These are phyloP conservation scores for Agriopis leucophaearia DNA, from an alignment of 2,888 invertebrate genomes.

Conservation along the genomic window DNA sequence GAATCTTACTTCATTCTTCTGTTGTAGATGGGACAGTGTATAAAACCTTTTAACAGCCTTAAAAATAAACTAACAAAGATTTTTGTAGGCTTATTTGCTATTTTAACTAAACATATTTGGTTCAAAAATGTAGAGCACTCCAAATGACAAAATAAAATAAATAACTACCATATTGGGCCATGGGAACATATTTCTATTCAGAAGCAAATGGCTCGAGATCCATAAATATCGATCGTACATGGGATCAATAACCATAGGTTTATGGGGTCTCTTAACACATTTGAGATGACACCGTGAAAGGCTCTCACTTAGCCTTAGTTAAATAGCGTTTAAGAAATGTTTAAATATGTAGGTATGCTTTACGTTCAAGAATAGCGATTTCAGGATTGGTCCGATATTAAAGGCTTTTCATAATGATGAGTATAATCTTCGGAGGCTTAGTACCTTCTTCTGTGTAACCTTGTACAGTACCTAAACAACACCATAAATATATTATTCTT, in stretches of 20 bases:
- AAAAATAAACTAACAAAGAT: not conserved
- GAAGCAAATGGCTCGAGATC: constrained; percentile 20
- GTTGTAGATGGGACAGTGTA: not conserved
- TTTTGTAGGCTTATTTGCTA: not conserved
- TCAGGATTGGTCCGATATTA: too few relatives aligned
- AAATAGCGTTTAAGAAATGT: not conserved
- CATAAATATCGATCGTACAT: constrained; percentile 28
- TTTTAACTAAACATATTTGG: constrained; percentile 5
- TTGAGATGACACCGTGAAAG: not conserved
- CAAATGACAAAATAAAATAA: constrained; percentile 23
- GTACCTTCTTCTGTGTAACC: too few relatives aligned
- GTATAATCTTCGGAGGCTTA: too few relatives aligned
- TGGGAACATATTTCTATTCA: constrained; percentile 22
- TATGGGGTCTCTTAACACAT: constrained; percentile 18
- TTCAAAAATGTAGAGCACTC: constrained; percentile 45
- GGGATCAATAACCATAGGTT: constrained; percentile 4
- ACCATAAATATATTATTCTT: too few relatives aligned
- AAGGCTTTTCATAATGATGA: too few relatives aligned
- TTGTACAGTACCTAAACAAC: too few relatives aligned
- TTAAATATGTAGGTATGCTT: not conserved
- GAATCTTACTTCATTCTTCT: too few relatives aligned
- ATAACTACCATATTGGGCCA: constrained; percentile 16
- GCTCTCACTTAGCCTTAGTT: not conserved
- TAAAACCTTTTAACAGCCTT: constrained; percentile 19
- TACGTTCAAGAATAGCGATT: not conserved